Evolutionary conservation across 2,888 invertebrate species (phyloP).

Genomic region (Hedychridium roseum): DNA sequence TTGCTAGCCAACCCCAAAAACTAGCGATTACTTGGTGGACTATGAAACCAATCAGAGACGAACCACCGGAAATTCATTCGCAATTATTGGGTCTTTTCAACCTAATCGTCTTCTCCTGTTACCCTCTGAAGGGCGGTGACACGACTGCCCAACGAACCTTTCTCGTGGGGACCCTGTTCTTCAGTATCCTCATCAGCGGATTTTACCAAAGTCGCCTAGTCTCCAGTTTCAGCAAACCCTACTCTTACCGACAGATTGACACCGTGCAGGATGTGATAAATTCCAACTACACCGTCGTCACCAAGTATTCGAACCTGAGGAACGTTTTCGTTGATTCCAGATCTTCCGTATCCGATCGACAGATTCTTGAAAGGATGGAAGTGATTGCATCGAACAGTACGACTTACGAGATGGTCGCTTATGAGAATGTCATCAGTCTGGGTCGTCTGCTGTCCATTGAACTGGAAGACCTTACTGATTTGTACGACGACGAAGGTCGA

Average conservation of each 20-base stretch:
- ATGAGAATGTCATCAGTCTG: slow-evolving; percentile 21
- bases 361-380: too few relatives aligned
- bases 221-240: slow-evolving; percentile 41
- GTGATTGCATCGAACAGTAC: not conserved
- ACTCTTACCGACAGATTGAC: slow-evolving; percentile 36
- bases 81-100: slow-evolving; percentile 15
- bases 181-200: slow-evolving; percentile 36
- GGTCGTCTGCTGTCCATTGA: slow-evolving; percentile 26
- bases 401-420: slow-evolving; percentile 31
- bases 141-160: slow-evolving; percentile 32
- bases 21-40: too few relatives aligned
- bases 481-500: slow-evolving; percentile 33
- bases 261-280: slow-evolving; percentile 40
- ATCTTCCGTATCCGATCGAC: too few relatives aligned
- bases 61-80: slow-evolving; percentile 28
- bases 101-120: slow-evolving; percentile 29
- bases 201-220: slow-evolving; percentile 43
- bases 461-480: slow-evolving; percentile 24
- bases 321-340: too few relatives aligned
- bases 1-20: too few relatives aligned
- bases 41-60: too few relatives aligned
- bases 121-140: slow-evolving; percentile 29
- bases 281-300: slow-evolving; percentile 33
- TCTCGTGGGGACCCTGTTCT: slow-evolving; percentile 35
- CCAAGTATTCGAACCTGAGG: slow-evolving; percentile 45